These are phyloP conservation scores for Sus cebifrons DNA, from an alignment of 2,797 vertebrate species.

Conservation along the genomic window DNA sequence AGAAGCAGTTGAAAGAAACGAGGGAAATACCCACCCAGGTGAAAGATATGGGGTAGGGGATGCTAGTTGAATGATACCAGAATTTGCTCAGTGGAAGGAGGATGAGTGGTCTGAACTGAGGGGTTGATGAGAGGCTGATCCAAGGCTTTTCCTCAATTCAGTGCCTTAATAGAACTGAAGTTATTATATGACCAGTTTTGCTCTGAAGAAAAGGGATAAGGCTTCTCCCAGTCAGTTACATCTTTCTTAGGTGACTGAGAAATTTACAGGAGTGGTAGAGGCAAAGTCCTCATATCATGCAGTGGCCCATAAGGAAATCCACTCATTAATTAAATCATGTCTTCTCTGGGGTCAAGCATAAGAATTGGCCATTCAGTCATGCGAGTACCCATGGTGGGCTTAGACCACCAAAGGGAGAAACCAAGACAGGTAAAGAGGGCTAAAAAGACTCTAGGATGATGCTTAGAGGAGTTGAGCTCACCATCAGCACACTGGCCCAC, in stretches of 20 bases:
- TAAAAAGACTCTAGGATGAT: neutral
- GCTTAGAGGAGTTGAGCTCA: neutral
- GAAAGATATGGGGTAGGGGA: neutral
- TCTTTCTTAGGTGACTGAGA: neutral
- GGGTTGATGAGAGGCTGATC: neutral
- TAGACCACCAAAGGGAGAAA: neutral
- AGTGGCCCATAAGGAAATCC: neutral
- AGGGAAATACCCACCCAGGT: neutral
- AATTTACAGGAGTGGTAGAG: neutral
- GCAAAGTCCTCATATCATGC: neutral
- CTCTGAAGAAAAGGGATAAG: neutral
- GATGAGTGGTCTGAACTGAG: neutral
- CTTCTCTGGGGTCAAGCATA: neutral
- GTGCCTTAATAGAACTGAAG: neutral
- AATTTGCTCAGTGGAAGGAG: neutral
- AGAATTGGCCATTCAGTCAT: neutral
- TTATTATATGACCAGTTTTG: neutral
- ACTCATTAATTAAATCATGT: neutral
- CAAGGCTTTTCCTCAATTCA: neutral
- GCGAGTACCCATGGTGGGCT: neutral
- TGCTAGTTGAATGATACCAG: neutral
- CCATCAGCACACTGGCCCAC: neutral
- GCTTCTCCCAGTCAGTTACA: neutral
- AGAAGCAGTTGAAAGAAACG: neutral
- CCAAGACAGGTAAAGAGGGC: neutral